These are phyloP conservation scores for Rhizoglyphus robini DNA, from an alignment of 1,140 invertebrate species.

Conservation along the genomic window DNA sequence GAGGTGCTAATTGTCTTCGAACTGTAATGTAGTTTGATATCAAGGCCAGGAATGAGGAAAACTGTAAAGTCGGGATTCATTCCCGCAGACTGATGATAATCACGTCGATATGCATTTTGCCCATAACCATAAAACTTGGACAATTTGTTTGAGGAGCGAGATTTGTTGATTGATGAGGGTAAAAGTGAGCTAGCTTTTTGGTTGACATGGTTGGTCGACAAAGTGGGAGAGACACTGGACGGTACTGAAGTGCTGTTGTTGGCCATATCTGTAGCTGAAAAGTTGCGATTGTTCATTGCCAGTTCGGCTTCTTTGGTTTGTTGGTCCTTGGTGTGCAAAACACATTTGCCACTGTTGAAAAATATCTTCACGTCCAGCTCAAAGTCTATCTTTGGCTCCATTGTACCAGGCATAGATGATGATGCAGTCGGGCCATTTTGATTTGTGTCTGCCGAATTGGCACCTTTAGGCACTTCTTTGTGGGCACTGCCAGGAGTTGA, in stretches of 20 bases:
- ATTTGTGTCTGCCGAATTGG: too few relatives aligned
- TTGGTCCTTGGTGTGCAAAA: slow-evolving; percentile 76
- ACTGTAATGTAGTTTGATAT: slow-evolving; percentile 72
- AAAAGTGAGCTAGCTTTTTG: neutral
- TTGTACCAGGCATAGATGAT: neutral
- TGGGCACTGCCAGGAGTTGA: too few relatives aligned
- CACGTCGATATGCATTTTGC: neutral
- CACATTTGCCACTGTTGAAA: slow-evolving; percentile 91
- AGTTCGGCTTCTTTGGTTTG: slow-evolving; percentile 45
- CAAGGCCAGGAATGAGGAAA: slow-evolving; percentile 84
- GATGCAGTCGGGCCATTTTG: too few relatives aligned
- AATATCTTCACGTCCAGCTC: slow-evolving; percentile 90
- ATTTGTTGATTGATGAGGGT: neutral
- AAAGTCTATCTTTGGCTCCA: slow-evolving; percentile 86
- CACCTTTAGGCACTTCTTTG: too few relatives aligned
- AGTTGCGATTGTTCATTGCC: slow-evolving; percentile 48
- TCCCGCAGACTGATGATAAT: slow-evolving; percentile 10
- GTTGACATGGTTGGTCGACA: neutral
- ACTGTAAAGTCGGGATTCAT: slow-evolving; percentile 56
- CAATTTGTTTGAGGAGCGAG: neutral
- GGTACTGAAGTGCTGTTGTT: neutral
- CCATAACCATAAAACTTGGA: neutral
- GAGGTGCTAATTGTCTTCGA: slow-evolving; percentile 27
- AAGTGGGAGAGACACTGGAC: neutral
- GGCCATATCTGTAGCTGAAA: slow-evolving; percentile 40